These are phyloP conservation scores for Gonocerus acuteangulatus DNA, from an alignment of 2,888 invertebrate genomes.

Conservation along the genomic window DNA sequence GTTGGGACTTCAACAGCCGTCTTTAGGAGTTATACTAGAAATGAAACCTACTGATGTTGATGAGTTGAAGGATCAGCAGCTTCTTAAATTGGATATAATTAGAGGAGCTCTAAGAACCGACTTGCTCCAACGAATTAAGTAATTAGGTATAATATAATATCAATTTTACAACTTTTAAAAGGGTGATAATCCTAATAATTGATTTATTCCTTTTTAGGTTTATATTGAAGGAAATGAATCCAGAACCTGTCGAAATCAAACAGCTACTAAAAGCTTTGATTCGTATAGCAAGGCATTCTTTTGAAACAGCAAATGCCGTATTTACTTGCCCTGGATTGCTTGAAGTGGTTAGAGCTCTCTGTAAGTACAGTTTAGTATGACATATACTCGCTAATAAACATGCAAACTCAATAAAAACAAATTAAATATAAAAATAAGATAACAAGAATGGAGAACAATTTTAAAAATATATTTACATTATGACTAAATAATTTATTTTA, in stretches of 20 bases:
- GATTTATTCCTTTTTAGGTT: slow-evolving; percentile 50
- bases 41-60: slow-evolving; percentile 46
- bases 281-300: slow-evolving; percentile 69
- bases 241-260: slow-evolving; percentile 62
- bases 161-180: neutral
- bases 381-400: too few species aligned
- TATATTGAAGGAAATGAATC: slow-evolving; percentile 61
- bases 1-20: slow-evolving; percentile 57
- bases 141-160: neutral
- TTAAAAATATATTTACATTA: too few species aligned
- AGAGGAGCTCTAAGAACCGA: slow-evolving; percentile 65
- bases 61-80: slow-evolving; percentile 76
- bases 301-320: slow-evolving; percentile 56
- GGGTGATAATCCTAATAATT: neutral
- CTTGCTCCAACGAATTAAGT: slow-evolving; percentile 55
- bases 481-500: too few species aligned
- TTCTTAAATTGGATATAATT: slow-evolving; percentile 75
- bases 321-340: slow-evolving; percentile 58
- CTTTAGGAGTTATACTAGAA: slow-evolving; percentile 43
- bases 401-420: too few species aligned
- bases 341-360: slow-evolving; percentile 35
- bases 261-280: slow-evolving; percentile 71
- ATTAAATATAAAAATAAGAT: too few species aligned
- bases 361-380: slow-evolving; percentile 26
- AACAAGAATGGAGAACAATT: too few species aligned